phyloP scores from a whole-genome alignment of 2,888 invertebrate genomes.

The Onchidella celtica region DNA sequence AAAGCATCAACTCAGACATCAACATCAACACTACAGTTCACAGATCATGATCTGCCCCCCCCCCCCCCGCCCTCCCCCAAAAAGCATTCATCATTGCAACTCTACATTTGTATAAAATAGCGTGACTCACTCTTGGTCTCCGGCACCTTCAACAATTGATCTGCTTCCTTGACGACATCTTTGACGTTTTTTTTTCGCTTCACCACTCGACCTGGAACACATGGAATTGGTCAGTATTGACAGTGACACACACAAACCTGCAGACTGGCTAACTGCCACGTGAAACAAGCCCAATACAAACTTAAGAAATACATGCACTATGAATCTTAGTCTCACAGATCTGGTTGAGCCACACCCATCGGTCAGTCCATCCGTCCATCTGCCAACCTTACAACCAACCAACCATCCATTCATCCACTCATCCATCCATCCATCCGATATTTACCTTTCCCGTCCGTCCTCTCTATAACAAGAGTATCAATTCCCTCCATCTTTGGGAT shows the following conservation, averaged over 20 bases:
- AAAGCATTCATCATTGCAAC: no score
- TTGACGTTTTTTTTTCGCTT: constrained; percentile 54
- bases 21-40: no score
- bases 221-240: neutral
- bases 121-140: neutral
- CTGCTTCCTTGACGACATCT: constrained; percentile 57
- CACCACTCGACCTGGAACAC: constrained; percentile 52
- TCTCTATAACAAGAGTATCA: constrained; percentile 65
- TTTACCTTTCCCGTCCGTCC: constrained; percentile 63
- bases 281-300: no score
- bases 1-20: no score
- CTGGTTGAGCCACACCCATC: no score
- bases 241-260: neutral
- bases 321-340: no score
- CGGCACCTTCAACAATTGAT: constrained; percentile 45
- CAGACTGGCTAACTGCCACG: no score
- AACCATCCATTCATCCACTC: neutral
- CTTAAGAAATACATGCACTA: no score
- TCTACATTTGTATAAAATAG: no score
- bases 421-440: neutral
- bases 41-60: no score
- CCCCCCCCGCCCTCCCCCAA: no score
- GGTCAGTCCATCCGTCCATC: no score
- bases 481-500: constrained; percentile 72
- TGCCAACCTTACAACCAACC: neutral